Conservation (phyloP, 2,888 invertebrate genomes). For the Ctenicera cuprea region DNA sequence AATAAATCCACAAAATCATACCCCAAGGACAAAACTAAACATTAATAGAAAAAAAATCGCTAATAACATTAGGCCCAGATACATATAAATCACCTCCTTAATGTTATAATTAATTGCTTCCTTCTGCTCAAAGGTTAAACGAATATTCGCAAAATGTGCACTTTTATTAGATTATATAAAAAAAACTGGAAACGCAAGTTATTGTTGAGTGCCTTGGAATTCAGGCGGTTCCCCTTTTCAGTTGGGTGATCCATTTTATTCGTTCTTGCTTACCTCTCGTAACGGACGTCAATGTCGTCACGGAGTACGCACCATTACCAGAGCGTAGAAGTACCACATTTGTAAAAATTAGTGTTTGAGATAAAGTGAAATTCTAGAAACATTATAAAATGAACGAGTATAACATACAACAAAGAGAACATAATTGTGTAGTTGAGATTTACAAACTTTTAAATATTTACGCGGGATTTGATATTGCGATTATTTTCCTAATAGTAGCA, state of each 20-base stretch:
- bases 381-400: neutral
- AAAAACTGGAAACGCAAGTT: slow-evolving; percentile 8
- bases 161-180: neutral
- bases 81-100: slow-evolving; percentile 14
- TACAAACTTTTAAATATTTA: no score
- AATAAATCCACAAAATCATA: no score
- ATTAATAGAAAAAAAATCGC: neutral
- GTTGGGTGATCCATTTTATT: slow-evolving; percentile 25
- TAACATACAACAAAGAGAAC: no score
- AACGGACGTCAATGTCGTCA: slow-evolving; percentile 32
- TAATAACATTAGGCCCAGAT: neutral
- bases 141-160: neutral
- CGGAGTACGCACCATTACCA: slow-evolving; percentile 25
- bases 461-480: no score
- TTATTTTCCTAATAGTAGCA: no score
- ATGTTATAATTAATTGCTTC: slow-evolving; percentile 7
- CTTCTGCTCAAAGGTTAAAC: slow-evolving; percentile 9
- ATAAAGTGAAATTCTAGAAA: neutral
- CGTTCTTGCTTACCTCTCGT: slow-evolving; percentile 29
- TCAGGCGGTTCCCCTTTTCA: slow-evolving; percentile 27
- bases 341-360: slow-evolving; percentile 15
- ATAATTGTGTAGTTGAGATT: no score
- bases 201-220: slow-evolving; percentile 22
- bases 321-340: neutral
- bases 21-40: neutral